Base-by-base conservation (phyloP, 2,797 vertebrate species). In the Microhierax caerulescens region DNA sequence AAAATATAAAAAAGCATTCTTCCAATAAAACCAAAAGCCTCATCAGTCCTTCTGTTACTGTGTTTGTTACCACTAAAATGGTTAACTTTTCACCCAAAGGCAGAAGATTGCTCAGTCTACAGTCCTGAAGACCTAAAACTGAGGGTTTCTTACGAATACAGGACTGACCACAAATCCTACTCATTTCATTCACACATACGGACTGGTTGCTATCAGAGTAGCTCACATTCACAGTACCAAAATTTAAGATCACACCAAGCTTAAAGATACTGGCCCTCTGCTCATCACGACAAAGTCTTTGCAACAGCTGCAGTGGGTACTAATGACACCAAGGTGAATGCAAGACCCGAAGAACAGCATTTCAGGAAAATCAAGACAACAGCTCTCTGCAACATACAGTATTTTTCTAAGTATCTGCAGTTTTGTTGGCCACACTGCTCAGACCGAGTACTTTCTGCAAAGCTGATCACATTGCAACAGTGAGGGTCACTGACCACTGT, bases 301-400 rank as follows among this genome's bases (percentile, higher is more conserved):
- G 45, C 11, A 78, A 43, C 30, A 67, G 11, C 0, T 39, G 15
- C 1, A 0, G 5, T 7, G 10, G 13, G 7, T 20, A 12, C 0
- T 10, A 73, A 21, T 21, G 13, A 93, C 88, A 80, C 5, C 6
- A 73, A 50, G 50, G 41, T 25, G 19, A 79, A 90, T 8, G 10
- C 34, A 54, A 65, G 50, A 80, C 27, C 6, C 7, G 19, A 74
- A 76, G 24, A 82, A 36, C 1, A 59, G 0, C 22, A 67, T 21
- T 76, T 36, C 50, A 90, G 20, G 41, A 60, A 96, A 59, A 75
- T 8, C 5, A 56, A 50, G 41, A 57, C 5, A 27, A 39, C 2
- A 5, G 24, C 39, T 56, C 43, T 2, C 48, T 51, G 53, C 41
- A 76, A 57, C 20, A 41, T 2, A 16, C 3, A 22, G 10, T n/a